Evolutionary conservation across 2,888 invertebrate genomes (phyloP), one percentile per base, ranked within the genome.

Genomic region (Muscina levida): DNA sequence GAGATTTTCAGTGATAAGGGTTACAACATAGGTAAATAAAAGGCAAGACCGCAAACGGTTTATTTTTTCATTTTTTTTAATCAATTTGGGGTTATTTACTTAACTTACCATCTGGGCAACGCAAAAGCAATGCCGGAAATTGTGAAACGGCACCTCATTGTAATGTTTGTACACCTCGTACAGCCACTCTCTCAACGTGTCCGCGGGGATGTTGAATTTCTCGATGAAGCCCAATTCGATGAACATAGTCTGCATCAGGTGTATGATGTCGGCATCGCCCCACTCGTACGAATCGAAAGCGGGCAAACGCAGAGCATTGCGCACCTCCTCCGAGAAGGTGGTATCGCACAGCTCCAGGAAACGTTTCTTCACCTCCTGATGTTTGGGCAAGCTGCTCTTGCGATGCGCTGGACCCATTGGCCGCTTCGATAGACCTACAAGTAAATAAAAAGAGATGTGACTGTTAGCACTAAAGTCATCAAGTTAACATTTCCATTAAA

Each of bases 131-230:
- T 96, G 96, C 84, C 95, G 93, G 91, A 96, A 96, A 91, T 96
- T 96, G 91, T 96, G 96, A 91, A 96, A 96, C 81, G 96, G 96
- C 88, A 96, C 96, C 91, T 95, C 95, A 91, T 96, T 94, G 92
- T 96, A 96, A 89, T 95, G 94, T 89, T 94, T 94, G 91, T 95
- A 95, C 85, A 94, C 94, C 90, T 94, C 94, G 88, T 94, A 95
- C 71, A 95, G 92, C 91, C 95, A 95, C 89, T 93, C 94, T 83
- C 94, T 92, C 83, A 95, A 91, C 75, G 93, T 93, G 78, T 92
- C 91, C 86, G 94, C 92, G 87, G 95, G 94, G 87, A 96, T 95
- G 90, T 93, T 93, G 88, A 95, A 95, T 90, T 94, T 95, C 83
- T 93, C 92, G 82, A 94, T 92, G 86, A 96, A 93, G 85, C 94